Evolutionary conservation across 2,888 invertebrate species (phyloP).

Genomic region (Harpalus rufipes): DNA sequence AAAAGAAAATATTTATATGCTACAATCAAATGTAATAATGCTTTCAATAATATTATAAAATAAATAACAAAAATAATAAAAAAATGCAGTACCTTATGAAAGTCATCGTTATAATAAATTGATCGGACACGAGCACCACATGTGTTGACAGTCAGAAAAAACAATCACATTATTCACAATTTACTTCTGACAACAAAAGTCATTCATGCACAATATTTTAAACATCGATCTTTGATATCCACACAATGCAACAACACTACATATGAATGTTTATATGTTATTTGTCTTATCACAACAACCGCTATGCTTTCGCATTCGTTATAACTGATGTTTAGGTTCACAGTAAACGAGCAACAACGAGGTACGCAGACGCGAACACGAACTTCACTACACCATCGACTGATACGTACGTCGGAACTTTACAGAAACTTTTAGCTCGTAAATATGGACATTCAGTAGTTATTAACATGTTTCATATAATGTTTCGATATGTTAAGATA

Average conservation of each 20-base stretch:
- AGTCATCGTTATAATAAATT: conserved; percentile 51
- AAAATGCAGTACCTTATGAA: conserved; percentile 48
- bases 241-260: conserved; percentile 32
- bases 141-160: conserved; percentile 60
- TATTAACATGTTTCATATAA: too few relatives aligned
- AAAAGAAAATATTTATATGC: conserved; percentile 61
- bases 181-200: conserved; percentile 7
- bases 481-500: too few relatives aligned
- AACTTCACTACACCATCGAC: conserved; percentile 51
- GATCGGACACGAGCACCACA: conserved; percentile 61
- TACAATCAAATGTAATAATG: conserved; percentile 1
- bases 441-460: too few relatives aligned
- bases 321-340: conserved; percentile 66
- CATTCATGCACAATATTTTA: conserved; percentile 45
- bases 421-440: conserved; percentile 23
- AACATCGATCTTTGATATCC: conserved; percentile 19
- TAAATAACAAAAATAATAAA: conserved; percentile 14
- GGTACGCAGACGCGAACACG: conserved; percentile 60
- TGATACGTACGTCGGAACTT: conserved; percentile 26
- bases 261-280: conserved; percentile 43
- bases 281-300: conserved; percentile 59
- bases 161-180: conserved; percentile 42
- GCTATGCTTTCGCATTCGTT: conserved; percentile 55
- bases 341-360: conserved; percentile 47
- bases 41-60: background rate